Conservation (phyloP, 1,140 invertebrate genomes). For the Drosophila micromelanica region DNA sequence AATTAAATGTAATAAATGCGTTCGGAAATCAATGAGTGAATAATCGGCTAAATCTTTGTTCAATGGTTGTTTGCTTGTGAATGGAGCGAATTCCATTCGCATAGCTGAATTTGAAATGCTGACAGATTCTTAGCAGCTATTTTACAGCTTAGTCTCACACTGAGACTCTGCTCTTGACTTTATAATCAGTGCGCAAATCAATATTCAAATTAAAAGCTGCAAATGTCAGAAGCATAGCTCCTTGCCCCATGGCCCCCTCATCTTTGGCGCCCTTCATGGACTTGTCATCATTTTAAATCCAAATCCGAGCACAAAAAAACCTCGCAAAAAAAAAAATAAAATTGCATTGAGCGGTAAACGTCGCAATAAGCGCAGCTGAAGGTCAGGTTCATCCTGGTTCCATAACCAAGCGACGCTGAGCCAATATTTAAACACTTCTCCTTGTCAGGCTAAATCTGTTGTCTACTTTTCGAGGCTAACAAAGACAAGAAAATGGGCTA, state of each 20-base stretch:
- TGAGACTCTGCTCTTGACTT: background rate
- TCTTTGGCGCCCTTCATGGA: background rate
- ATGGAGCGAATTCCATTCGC: conserved; percentile 3
- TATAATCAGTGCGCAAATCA: conserved; percentile 11
- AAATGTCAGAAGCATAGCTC: background rate
- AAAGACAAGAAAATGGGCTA: too few species aligned
- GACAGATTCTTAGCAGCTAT: conserved; percentile 18
- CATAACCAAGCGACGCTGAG: too few species aligned
- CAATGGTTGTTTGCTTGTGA: conserved; percentile 2
- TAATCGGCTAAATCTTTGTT: conserved; percentile 6
- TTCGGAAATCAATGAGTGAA: conserved; percentile 28
- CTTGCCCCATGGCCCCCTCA: background rate
- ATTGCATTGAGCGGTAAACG: background rate
- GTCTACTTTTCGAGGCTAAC: too few species aligned
- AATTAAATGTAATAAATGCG: conserved; percentile 30
- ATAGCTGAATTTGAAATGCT: conserved; percentile 20
- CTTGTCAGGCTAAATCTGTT: too few species aligned
- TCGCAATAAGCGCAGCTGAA: conserved; percentile 7
- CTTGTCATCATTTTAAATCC: conserved; percentile 3
- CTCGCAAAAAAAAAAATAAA: background rate
- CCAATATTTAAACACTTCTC: too few species aligned
- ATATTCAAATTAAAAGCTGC: conserved; percentile 5
- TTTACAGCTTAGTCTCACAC: background rate
- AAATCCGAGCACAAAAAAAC: conserved; percentile 15
- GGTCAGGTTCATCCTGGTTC: background rate